Evolutionary conservation across 2,113 vertebrate species (phyloP), one percentile per base, ranked within the genome.

Genomic region (Burhinus bistriatus): DNA sequence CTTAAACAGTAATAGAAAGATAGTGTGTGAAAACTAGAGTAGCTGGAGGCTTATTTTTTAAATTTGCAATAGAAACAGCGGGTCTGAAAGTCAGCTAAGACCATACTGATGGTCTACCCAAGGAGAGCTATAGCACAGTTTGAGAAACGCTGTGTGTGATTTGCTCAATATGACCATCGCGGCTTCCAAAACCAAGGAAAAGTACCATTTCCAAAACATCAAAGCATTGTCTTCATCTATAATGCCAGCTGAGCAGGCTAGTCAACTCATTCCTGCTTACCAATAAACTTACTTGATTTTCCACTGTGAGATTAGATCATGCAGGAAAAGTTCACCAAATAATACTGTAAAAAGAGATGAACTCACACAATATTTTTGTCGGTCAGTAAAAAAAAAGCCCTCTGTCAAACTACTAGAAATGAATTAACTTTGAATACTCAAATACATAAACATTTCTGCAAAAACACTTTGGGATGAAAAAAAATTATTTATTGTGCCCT

Each of bases 241-340:
- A 93, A 95, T 79, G 79, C 38, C 78, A 96, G 87, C 54, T 73
- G 70, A 98, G 91, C 85, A 95, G 84, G 76, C 85, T 89, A 93
- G 45, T 97, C 93, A 98, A 97, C 86, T 97, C 94, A 96, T 85
- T 95, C 82, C 92, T 97, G 96, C 97, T 98, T 97, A 98, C 92
- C 86, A 95, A 90, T 91, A 97, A 69, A 72, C 92, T 97, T 94
- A 97, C 97, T 98, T 97, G 84, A 75, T 97, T 98, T 98, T 98
- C 97, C 97, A 97, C 93, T 94, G 93, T 59, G 69, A 97, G 69
- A 97, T 98, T 98, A 98, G 97, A 97, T 98, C 97, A 98, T 94
- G 49, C 68, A 96, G 96, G 96, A 98, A 96, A 98, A 96, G 94
- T 77, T 97, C 96, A 98, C 91, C 95, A 97, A 98, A 95, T 92